Base-by-base conservation (phyloP, 2,888 invertebrate species). In the Ophioninae sp. region DNA sequence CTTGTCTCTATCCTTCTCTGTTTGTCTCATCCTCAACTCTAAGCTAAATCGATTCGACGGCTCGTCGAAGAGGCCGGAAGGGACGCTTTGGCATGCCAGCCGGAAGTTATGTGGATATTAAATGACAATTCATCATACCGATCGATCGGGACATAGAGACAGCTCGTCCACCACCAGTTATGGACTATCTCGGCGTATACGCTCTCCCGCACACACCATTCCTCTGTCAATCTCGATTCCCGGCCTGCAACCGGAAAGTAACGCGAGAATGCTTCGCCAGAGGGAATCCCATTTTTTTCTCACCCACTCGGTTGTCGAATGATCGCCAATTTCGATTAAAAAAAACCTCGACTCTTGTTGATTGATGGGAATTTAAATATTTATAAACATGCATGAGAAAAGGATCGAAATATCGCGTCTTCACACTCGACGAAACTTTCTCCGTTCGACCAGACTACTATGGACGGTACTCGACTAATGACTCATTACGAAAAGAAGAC, bases 71-170 rank as follows among this genome's bases (percentile, higher is more conserved):
- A 82, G 73, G 67, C 75, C 83, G 85, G 85, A 82, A 84, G 85
- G 85, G 84, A 84, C 73, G 85, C 68, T 77, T 10, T 30, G 82
- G 79, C 82, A 73, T 85, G 86, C 79, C 80, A 78, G 82, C 81
- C 86, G 84, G 84, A 86, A 86, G 86, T 86, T 86, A 86, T 85
- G 85, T 82, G 86, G 86, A 88, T 86, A 86, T 88, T 85, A 86
- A 88, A 87, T 88, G 87, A 87, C 81, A 84, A 88, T 87, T 86
- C 81, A 84, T 88, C 86, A 86, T 85, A 86, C 85, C 85, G 86
- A 85, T 85, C 86, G 74, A 69, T 81, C 71, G 64, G 83, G 58
- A 64, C 69, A 82, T 59, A n/a, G 75, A 75, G 71, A 75, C 63
- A 81, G 64, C 73, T 78, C 81, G 72, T 83, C 81, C 83, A 41